A percentile compares a stretch with the other conserved stretches of the same genome.
Evolutionary conservation across 2,797 vertebrate species (phyloP).

Genomic region (Nasua narica): DNA sequence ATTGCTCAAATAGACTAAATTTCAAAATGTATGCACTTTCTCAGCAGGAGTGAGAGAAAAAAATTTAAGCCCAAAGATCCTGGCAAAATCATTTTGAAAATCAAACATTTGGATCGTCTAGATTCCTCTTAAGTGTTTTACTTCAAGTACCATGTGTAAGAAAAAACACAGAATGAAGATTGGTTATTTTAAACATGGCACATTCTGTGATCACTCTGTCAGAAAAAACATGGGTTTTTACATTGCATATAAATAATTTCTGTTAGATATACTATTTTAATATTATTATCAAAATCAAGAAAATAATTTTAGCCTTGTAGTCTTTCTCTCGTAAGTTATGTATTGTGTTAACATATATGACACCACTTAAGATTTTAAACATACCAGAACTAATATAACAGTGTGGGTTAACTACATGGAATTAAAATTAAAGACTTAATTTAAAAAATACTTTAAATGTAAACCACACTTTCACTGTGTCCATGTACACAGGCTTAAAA

Average conservation of each 20-base stretch:
- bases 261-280: neutral
- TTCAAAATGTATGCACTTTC: slow-evolving; percentile 50
- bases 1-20: slow-evolving; percentile 34
- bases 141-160: slow-evolving; percentile 42
- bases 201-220: slow-evolving; percentile 31
- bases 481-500: slow-evolving; percentile 35
- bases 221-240: slow-evolving; percentile 38
- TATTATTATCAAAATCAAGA: neutral
- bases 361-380: neutral
- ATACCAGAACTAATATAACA: neutral
- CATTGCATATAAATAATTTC: neutral
- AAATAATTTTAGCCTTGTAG: neutral
- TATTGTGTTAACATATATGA: neutral
- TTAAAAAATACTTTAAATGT: neutral
- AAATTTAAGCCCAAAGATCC: slow-evolving; percentile 33
- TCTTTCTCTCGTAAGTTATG: neutral
- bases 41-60: slow-evolving; percentile 13
- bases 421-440: neutral
- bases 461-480: slow-evolving; percentile 28
- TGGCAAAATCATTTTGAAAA: slow-evolving; percentile 57
- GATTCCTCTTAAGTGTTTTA: slow-evolving; percentile 50
- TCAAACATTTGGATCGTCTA: slow-evolving; percentile 41
- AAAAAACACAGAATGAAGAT: slow-evolving; percentile 54
- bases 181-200: slow-evolving; percentile 32
- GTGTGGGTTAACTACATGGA: neutral